A percentile compares a stretch with the other conserved stretches of the same genome.
phyloP scores from a whole-genome alignment of 37 sponge, comb jelly and placozoan species.

The Spongia lamella region DNA sequence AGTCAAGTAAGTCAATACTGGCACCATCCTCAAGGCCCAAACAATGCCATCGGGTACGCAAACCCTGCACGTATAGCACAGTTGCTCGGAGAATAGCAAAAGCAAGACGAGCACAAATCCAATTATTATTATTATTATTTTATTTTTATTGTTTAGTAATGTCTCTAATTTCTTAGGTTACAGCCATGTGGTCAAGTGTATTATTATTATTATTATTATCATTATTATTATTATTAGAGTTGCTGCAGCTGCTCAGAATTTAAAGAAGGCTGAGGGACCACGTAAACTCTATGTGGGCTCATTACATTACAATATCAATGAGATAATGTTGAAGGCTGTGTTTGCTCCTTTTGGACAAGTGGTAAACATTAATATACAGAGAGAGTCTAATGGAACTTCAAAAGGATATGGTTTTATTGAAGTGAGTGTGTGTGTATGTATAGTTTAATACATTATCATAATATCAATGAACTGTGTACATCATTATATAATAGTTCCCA shows the following conservation, averaged over 20 bases:
- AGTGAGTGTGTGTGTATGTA: slow-evolving; percentile 31
- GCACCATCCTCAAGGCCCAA: too few relatives aligned
- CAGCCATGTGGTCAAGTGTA: too few relatives aligned
- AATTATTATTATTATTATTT: background rate
- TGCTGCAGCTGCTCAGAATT: slow-evolving; percentile 82
- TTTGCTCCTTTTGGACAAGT: slow-evolving; percentile 95
- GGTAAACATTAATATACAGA: slow-evolving; percentile 72
- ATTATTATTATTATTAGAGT: slow-evolving; percentile 26
- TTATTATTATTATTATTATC: background rate
- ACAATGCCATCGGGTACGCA: too few relatives aligned
- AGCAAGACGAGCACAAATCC: too few relatives aligned
- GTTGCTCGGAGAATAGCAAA: too few relatives aligned
- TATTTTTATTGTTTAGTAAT: background rate
- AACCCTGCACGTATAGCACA: too few relatives aligned
- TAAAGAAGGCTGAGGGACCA: slow-evolving; percentile 86
- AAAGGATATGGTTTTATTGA: slow-evolving; percentile 90
- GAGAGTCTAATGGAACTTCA: slow-evolving; percentile 69
- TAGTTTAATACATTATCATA: too few relatives aligned
- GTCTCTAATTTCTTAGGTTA: too few relatives aligned
- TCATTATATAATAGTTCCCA: too few relatives aligned
- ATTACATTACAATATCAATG: slow-evolving; percentile 91
- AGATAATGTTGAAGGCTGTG: slow-evolving; percentile 87
- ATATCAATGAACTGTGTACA: too few relatives aligned
- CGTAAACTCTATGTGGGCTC: slow-evolving; percentile 86
- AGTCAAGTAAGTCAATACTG: too few relatives aligned